Evolutionary conservation across 2,888 invertebrate genomes (phyloP), one percentile per base, ranked within the genome.

Genomic region (Scaptomyza reducta): DNA sequence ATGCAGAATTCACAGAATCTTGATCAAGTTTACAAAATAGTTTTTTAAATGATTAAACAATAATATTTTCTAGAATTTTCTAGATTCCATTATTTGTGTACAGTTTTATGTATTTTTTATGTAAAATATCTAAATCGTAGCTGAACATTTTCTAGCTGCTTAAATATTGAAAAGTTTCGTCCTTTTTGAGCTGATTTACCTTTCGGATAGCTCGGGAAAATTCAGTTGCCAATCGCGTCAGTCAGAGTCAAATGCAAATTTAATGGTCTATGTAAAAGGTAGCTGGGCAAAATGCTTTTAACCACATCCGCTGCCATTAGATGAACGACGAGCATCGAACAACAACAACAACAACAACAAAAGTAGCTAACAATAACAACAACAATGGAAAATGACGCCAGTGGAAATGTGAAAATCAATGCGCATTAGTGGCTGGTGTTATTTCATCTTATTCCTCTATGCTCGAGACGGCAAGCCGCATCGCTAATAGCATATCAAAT

Each of bases 261-360:
- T 84, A 87, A 84, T 84, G 84, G 85, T 82, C 82, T 84, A 87
- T 87, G 79, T 77, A 76, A 81, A 85, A 85, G 87, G 79, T 85
- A 84, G 77, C 77, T 65, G 68, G 85, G 79, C 74, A 87, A 84
- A 84, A 84, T 87, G 84, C 84, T 84, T 84, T 84, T 84, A 87
- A 84, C 87, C 84, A 87, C 85, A 87, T 84, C 87, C 87, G 87
- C 64, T 74, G 85, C 85, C 82, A 87, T 87, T 85, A 84, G 87
- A 67, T 69, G 73, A 69, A 69, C 60, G 55, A 35, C 63, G 62
- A 60, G 42, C 53, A 50, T 49, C 35, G 35, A 6, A 7, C 62
- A 63, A 45, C 45, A 47, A 31, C 41, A 59, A 5, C 46, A 22
- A 22, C 22, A 22, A 22, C 1, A 22, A 22, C 22, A 22, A 22